Conservation (phyloP, 2,797 vertebrate species). For the Notoglanidium macrostoma region DNA sequence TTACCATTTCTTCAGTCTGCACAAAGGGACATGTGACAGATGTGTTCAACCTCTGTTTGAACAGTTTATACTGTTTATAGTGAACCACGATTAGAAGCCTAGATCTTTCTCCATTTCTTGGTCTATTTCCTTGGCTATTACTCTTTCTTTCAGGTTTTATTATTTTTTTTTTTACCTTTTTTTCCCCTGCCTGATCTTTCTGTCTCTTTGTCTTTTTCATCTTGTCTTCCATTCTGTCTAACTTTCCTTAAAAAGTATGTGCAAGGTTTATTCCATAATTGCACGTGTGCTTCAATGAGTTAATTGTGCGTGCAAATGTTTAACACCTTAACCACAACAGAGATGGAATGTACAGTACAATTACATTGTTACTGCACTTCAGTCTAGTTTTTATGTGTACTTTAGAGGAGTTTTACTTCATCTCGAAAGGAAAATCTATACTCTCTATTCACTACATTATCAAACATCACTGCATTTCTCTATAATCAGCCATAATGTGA, state of each 20-base stretch:
- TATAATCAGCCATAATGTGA: not conserved
- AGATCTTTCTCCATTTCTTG: conserved; percentile 27
- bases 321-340: not conserved
- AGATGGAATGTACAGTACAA: no score
- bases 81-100: conserved; percentile 39
- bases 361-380: not conserved
- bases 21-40: conserved; percentile 43
- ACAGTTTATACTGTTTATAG: conserved; percentile 22
- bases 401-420: not conserved
- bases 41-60: conserved; percentile 30
- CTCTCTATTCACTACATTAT: not conserved
- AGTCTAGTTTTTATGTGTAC: not conserved
- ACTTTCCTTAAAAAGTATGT: not conserved
- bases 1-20: conserved; percentile 47
- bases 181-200: not conserved
- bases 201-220: not conserved
- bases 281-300: not conserved
- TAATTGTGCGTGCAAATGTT: not conserved
- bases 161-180: not conserved
- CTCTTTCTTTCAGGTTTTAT: conserved; percentile 27
- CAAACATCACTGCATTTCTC: not conserved
- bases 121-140: conserved; percentile 47
- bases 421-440: not conserved
- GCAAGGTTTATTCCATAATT: not conserved
- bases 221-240: not conserved